Evolutionary conservation across 2,113 vertebrate species (phyloP), one percentile per base, ranked within the genome.

Genomic region (Anolis carolinensis): DNA sequence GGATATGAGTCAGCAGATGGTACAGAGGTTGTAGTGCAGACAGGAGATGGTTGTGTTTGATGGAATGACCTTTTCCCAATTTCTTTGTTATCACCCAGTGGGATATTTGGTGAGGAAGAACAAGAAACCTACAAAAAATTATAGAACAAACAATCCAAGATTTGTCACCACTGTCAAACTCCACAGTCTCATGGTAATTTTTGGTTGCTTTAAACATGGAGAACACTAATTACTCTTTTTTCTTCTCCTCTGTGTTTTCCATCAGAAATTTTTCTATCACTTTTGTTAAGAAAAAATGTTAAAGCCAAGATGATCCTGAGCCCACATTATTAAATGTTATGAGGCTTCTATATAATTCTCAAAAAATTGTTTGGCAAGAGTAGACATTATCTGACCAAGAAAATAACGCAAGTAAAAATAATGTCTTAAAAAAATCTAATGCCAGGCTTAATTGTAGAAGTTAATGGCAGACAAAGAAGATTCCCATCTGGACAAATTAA

Each of bases 121-220:
- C 74, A 83, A 44, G 87, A 71, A 59, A 71, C 88, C 92, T 94
- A 81, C n/a, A 90, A 92, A 89, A 25, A 93, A 88, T 78, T 94
- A 81, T 25, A 34, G 59, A 74, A 63, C 18, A 74, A 75, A 76
- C 23, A 50, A 30, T 34, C 2, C 10, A 3, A 50, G 18, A 83
- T 62, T 32, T n/a, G 7, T 39, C 30, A 80, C 27, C 55, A 9
- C 6, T 70, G 50, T 32, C 5, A 18, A 44, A 34, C 44, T 84
- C 62, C 27, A 5, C 1, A 5, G 30, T 2, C 48, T 9, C 30
- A 44, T 4, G 30, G 13, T 73, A 25, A 23, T 74, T 83, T n/a
- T 75, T 74, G 16, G 11, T 32, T 34, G n/a, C 32, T 30, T n/a
- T 70, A 34, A 3, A 82, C 1, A 52, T 14, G 3, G 44, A 76